Percentiles rank a stretch among this genome's conserved stretches.
These are phyloP conservation scores for Papilio protenor DNA, from an alignment of 2,888 invertebrate species.

Conservation along the genomic window DNA sequence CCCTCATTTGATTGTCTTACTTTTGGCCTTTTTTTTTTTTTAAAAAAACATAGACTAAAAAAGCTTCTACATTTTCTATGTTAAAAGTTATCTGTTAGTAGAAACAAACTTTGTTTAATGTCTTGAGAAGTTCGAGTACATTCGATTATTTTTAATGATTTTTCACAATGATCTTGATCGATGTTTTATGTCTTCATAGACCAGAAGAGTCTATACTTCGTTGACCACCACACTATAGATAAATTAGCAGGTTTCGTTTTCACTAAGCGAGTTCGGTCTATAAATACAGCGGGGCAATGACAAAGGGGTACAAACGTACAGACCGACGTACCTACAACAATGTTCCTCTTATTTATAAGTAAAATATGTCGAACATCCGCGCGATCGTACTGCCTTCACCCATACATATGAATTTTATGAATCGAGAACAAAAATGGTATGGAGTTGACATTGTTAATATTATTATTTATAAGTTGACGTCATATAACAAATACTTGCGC, in stretches of 20 bases:
- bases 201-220: neutral
- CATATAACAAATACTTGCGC: neutral
- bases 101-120: no score
- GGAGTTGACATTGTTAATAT: constrained; percentile 55
- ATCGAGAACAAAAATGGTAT: constrained; percentile 57
- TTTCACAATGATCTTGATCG: neutral
- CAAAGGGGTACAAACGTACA: constrained; percentile 56
- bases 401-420: constrained; percentile 82
- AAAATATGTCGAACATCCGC: constrained; percentile 72
- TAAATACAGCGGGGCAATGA: constrained; percentile 60
- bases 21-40: constrained; percentile 72
- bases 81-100: no score
- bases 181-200: neutral
- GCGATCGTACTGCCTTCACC: constrained; percentile 72
- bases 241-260: constrained; percentile 60
- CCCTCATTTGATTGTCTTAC: constrained; percentile 83
- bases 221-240: constrained; percentile 48
- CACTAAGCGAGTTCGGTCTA: constrained; percentile 52
- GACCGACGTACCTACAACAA: constrained; percentile 60
- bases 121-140: no score
- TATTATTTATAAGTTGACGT: constrained; percentile 13
- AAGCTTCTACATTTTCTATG: no score
- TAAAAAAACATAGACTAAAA: no score
- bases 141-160: neutral
- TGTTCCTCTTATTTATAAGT: constrained; percentile 74